Base-by-base conservation (phyloP, 1,140 invertebrate species). In the Diploscapter pachys region DNA sequence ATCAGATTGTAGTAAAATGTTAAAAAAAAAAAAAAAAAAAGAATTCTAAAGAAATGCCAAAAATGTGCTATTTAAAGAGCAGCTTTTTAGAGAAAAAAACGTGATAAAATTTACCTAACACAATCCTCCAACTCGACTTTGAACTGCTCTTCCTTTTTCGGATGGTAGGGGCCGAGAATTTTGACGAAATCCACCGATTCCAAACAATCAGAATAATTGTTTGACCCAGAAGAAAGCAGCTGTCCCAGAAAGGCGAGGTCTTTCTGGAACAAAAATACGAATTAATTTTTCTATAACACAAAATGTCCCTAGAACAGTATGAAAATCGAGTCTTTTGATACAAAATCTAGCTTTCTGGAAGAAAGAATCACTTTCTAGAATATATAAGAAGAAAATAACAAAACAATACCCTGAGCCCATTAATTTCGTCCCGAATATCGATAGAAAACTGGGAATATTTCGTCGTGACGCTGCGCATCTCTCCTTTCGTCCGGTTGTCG, bases 131-230 rank as follows among this genome's bases (percentile, higher is more conserved):
- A 13, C 63, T 59, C 74, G 48, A 13, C 53, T 31, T 73, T 8
- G 72, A 73, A 73, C 8, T 6, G 8, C 11, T 78, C 73, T 11
- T 50, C 55, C 11, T 49, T 67, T 6, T n/a, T 64, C 64, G 69
- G 69, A 71, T 71, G 69, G 50, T 70, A 71, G 6, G 69, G 69
- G 9, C 55, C 62, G 5, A 71, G 69, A 11, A 71, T 71, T 8
- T 5, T n/a, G 9, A 13, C 8, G 5, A 71, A n/a, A 9, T 68
- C 69, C 61, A 71, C 9, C 5, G 59, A 48, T 49, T 61, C 56
- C 69, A 69, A 49, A 5, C 57, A 6, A 5, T 71, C 69, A 62
- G 11, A n/a, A 5, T 6, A n/a, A 6, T 11, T n/a, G 8, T 63
- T 11, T 5, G 9, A 9, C n/a, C 5, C 61, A 62, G 56, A 31